Conservation (phyloP, 2,797 vertebrate species). For the Dendrocincla fuliginosa region DNA sequence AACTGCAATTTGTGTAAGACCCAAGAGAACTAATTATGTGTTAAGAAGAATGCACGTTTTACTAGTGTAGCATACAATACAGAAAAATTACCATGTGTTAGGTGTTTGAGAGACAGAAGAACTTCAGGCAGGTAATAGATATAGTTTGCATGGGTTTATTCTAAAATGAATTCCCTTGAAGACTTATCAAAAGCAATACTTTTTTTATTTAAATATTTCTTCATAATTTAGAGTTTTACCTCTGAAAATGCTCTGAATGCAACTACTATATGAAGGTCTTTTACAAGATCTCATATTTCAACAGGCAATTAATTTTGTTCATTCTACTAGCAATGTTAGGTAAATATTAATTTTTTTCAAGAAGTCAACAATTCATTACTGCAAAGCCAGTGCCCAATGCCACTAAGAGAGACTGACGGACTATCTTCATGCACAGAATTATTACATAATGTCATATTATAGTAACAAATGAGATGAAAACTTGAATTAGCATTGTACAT, state of each 20-base stretch:
- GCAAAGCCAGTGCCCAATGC: background rate
- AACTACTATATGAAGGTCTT: background rate
- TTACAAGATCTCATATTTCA: background rate
- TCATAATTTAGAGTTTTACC: background rate
- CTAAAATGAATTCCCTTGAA: conserved; percentile 20
- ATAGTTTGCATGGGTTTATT: background rate
- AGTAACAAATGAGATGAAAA: background rate
- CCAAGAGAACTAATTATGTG: conserved; percentile 61
- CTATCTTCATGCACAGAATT: background rate
- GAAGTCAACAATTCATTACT: background rate
- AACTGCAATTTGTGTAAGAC: conserved; percentile 23
- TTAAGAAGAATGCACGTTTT: conserved; percentile 45
- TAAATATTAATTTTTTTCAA: background rate
- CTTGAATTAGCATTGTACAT: background rate
- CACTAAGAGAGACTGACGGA: background rate
- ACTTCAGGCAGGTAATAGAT: conserved; percentile 3
- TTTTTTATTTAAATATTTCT: background rate
- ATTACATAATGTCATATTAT: background rate
- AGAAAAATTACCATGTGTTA: conserved; percentile 21
- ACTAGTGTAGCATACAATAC: background rate
- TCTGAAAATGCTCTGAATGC: background rate
- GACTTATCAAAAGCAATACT: background rate
- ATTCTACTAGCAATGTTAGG: background rate
- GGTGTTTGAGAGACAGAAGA: conserved; percentile 5
- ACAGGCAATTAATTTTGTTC: background rate